Evolutionary conservation across 2,888 invertebrate genomes (phyloP), one percentile per base, ranked within the genome.

Genomic region (Zaprionus obscuricornis): DNA sequence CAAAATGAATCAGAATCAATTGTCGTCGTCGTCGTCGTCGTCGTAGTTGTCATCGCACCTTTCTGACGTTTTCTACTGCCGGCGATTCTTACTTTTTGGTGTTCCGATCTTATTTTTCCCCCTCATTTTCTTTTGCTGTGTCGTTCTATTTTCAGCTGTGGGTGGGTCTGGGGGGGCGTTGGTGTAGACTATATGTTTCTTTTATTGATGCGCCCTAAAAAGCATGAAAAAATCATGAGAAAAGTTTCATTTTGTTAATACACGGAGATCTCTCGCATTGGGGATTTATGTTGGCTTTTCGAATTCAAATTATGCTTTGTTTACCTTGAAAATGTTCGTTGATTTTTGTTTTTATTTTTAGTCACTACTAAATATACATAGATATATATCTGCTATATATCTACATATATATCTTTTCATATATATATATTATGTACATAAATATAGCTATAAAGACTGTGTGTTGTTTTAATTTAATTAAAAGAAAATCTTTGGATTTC

Each of bases 241-340:
- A 45, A 64, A 59, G 24, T 45, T 56, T 24, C 14, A 18, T 47
- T 37, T 42, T 20, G 17, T 39, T 27, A 36, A 58, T 59, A 39
- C 57, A 47, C 57, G 2, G 34, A 24, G 34, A 31, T 36, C 24
- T 56, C 47, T 3, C 14, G 5, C 3, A n/a, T 17, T 14, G n/a
- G n/a, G n/a, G 66, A 64, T 79, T 75, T 73, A 59, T 62, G 64
- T 47, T 55, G n/a, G 45, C 66, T 74, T 52, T 71, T 59, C 51
- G 57, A 66, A 75, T 71, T 59, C 51, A 56, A 66, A 75, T 75
- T 65, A 69, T 78, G 65, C 63, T 76, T 81, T 83, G 83, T 81
- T 81, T 81, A 81, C 81, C 81, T 81, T 81, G 81, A 81, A 78
- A 81, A 69, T 66, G 66, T 66, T 43, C 40, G 51, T 59, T 43